Conservation (phyloP, 1,140 invertebrate species). For the Meloidogyne hapla region DNA sequence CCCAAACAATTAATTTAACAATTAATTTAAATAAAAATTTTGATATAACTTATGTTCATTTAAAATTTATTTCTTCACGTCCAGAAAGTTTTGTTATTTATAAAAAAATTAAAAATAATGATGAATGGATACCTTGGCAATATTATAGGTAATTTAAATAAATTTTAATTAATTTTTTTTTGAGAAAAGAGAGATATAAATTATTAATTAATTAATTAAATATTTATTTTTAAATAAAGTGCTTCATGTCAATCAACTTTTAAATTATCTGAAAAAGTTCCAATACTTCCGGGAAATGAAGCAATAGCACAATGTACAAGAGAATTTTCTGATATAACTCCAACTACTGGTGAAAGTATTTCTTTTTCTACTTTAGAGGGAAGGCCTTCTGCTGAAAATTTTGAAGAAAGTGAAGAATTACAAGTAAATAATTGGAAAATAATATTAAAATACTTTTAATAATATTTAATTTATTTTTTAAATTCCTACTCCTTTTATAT, state of each 20-base stretch:
- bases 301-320: slow-evolving; percentile 87
- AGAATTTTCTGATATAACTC: slow-evolving; percentile 95
- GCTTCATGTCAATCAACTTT: slow-evolving; percentile 86
- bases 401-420: slow-evolving; percentile 81
- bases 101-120: slow-evolving; percentile 73
- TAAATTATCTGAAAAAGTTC: slow-evolving; percentile 72
- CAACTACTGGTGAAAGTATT: slow-evolving; percentile 87
- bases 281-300: slow-evolving; percentile 70
- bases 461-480: background rate
- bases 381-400: slow-evolving; percentile 83
- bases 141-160: slow-evolving; percentile 77
- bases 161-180: too few relatives aligned
- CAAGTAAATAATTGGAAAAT: too few relatives aligned
- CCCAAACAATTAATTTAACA: slow-evolving; percentile 86
- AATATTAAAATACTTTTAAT: too few relatives aligned
- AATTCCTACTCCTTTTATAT: too few relatives aligned
- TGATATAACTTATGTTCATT: slow-evolving; percentile 90
- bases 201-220: background rate
- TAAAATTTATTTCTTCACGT: slow-evolving; percentile 87
- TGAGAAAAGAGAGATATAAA: too few relatives aligned
- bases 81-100: slow-evolving; percentile 97
- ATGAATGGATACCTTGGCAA: slow-evolving; percentile 89
- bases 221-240: slow-evolving; percentile 63
- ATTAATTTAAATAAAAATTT: slow-evolving; percentile 74
- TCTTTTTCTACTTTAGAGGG: slow-evolving; percentile 93